These are phyloP conservation scores for Anseranas semipalmata DNA, from an alignment of 2,113 vertebrate genomes.

Conservation along the genomic window DNA sequence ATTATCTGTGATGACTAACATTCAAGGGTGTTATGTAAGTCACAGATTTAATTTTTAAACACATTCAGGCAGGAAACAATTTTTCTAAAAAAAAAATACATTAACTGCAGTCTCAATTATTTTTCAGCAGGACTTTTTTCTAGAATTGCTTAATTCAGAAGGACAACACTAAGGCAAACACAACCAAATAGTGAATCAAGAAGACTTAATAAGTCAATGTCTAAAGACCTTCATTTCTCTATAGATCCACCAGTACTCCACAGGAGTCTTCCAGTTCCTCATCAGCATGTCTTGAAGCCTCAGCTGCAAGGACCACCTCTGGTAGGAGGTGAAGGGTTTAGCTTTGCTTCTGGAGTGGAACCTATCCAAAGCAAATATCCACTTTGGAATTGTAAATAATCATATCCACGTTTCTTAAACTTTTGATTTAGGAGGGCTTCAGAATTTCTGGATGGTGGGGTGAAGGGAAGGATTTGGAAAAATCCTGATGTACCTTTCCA, in stretches of 20 bases:
- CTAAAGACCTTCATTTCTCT: background rate
- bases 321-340: background rate
- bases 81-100: background rate
- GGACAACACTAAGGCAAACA: background rate
- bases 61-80: background rate
- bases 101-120: background rate
- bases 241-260: background rate
- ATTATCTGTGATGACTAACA: background rate
- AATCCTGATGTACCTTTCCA: background rate
- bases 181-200: background rate
- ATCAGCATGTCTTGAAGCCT: background rate
- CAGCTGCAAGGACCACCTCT: background rate
- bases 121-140: background rate
- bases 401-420: background rate
- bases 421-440: background rate
- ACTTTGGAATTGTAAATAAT: background rate
- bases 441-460: background rate
- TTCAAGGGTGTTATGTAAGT: background rate
- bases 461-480: background rate
- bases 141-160: background rate
- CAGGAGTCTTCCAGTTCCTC: background rate
- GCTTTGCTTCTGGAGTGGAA: background rate
- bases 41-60: background rate
- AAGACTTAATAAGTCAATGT: background rate
- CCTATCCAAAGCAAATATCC: background rate